phyloP scores from a whole-genome alignment of 2,888 invertebrate species.

The Andrena camellia region DNA sequence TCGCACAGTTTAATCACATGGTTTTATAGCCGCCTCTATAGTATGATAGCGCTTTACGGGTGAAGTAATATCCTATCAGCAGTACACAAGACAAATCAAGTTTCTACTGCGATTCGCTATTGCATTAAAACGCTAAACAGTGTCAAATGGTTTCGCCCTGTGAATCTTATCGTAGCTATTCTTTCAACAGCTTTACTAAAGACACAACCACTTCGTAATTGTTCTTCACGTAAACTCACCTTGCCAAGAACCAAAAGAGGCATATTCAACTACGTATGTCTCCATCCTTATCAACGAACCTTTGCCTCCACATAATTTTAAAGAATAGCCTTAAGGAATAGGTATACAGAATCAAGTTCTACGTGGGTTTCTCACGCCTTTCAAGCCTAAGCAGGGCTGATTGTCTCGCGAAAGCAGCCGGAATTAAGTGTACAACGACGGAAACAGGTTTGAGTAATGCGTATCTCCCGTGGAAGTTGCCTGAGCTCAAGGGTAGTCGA shows the following conservation, averaged over 20 bases:
- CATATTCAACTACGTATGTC: too few species aligned
- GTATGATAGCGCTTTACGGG: conserved; percentile 70
- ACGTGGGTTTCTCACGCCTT: conserved; percentile 35
- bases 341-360: neutral
- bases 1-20: conserved; percentile 77
- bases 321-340: neutral
- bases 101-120: conserved; percentile 54
- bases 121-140: conserved; percentile 39
- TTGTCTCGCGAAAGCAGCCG: conserved; percentile 46
- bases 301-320: neutral
- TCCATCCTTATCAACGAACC: too few species aligned
- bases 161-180: conserved; percentile 28
- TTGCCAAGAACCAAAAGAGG: too few species aligned
- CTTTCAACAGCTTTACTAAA: conserved; percentile 11
- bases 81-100: conserved; percentile 78
- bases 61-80: conserved; percentile 79
- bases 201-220: too few species aligned
- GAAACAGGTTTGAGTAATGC: conserved; percentile 81
- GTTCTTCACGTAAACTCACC: too few species aligned
- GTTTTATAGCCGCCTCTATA: conserved; percentile 74
- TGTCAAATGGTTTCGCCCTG: too few species aligned
- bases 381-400: conserved; percentile 20
- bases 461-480: conserved; percentile 78
- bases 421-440: conserved; percentile 72
- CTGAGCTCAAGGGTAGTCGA: conserved; percentile 73